Base-by-base conservation (phyloP, 2,888 invertebrate genomes). In the Neoitamus cyanurus region DNA sequence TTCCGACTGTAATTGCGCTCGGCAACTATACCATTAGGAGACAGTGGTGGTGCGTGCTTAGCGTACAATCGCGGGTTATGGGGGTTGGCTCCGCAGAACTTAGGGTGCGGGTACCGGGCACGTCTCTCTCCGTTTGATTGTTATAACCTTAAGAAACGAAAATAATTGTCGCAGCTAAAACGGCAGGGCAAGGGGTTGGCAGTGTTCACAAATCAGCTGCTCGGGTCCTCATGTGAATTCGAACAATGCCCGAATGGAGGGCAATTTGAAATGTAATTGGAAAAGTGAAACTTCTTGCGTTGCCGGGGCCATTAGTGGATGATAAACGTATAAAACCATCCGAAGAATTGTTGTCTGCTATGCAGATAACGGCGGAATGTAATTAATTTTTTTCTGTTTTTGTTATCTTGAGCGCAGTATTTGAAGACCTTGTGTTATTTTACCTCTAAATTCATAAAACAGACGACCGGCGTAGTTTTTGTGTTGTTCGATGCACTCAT, bases 21-120 rank as follows among this genome's bases (percentile, higher is more conserved):
- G 78, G 58, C 78, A 58, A 78, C 78, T 78, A 58, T 78, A 31
- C 58, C 48, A 78, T 78, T 78, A 78, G 70, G 70, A 70, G 70
- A 70, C 70, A 70, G 58, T 58, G 58, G 58, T 58, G 58, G 58
- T 58, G 58, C 58, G 58, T 58, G 58, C 25, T 25, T n/a, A 58
- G 15, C 7, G 58, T 7, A 42, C 58, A 6, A 25, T 1, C 58
- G 58, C 58, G 58, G 58, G 20, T 3, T 20, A 58, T 58, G 58
- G 58, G 58, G 58, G 58, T 58, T 58, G 25, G 25, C 9, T 20
- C 20, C 20, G 15, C 58, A 20, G 2, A 3, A 5, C 7, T 58
- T 2, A 25, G 58, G 58, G 58, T 58, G 58, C 58, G 58, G 58
- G 25, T n/a, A 46, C 36, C 36, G 42, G 42, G n/a, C 42, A n/a